Percentiles rank a stretch among this genome's conserved stretches.
Evolutionary conservation across 2,888 invertebrate species (phyloP).

Genomic region (Torymus texanus): DNA sequence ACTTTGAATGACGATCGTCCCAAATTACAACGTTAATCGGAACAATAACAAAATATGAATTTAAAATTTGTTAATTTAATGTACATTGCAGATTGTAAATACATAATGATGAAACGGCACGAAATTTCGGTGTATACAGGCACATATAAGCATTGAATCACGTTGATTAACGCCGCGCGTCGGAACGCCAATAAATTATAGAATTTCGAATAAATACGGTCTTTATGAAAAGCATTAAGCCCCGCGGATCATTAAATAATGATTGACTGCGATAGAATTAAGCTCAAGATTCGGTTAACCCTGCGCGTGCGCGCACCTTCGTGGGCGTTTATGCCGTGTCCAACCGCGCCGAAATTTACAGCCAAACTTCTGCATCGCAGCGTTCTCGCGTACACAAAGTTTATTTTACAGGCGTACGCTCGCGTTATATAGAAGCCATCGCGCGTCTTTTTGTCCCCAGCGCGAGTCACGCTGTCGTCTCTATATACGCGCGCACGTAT

Average conservation of each 20-base stretch:
- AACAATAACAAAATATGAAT: too few relatives aligned
- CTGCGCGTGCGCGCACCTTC: constrained; percentile 35
- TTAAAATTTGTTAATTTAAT: too few relatives aligned
- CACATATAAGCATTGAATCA: constrained; percentile 35
- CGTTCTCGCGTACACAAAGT: constrained; percentile 57
- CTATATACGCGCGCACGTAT: constrained; percentile 1
- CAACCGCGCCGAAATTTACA: constrained; percentile 67
- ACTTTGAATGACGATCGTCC: too few relatives aligned
- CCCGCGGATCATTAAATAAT: constrained; percentile 53
- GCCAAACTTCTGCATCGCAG: constrained; percentile 63
- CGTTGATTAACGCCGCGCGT: constrained; percentile 35
- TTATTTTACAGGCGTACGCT: constrained; percentile 62
- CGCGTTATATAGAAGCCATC: constrained; percentile 7
- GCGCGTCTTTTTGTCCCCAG: constrained; percentile 45
- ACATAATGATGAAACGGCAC: too few relatives aligned
- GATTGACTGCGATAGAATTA: constrained; percentile 56
- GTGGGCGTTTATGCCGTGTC: constrained; percentile 62
- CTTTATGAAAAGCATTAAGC: constrained; percentile 54
- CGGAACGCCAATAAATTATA: constrained; percentile 45
- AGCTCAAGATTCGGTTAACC: constrained; percentile 50
- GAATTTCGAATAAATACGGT: constrained; percentile 51
- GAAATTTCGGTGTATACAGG: not conserved
- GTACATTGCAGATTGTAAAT: too few relatives aligned
- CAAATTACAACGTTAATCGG: too few relatives aligned
- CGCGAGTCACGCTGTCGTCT: constrained; percentile 14